Percentiles rank a stretch among this genome's conserved stretches.
These are phyloP conservation scores for Hybos culiciformis DNA, from an alignment of 2,888 invertebrate species.

Conservation along the genomic window DNA sequence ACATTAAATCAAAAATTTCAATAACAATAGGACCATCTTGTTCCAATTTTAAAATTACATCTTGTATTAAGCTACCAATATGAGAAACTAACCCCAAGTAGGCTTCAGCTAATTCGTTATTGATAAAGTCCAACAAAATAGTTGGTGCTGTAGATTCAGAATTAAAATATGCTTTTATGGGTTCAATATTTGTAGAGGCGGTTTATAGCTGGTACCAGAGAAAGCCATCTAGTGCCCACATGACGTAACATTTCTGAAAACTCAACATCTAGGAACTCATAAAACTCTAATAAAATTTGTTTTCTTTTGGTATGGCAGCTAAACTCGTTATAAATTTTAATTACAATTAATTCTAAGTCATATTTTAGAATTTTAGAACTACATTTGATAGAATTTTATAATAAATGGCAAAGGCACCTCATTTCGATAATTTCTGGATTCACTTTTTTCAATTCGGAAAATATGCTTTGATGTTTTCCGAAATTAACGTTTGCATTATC, in stretches of 20 bases:
- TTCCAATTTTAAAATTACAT: neutral
- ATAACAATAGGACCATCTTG: neutral
- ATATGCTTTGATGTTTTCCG: neutral
- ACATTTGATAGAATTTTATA: neutral
- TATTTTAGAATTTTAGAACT: neutral
- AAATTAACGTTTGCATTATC: conserved; percentile 3
- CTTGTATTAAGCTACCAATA: neutral
- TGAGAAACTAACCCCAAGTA: conserved; percentile 1
- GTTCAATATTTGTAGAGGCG: conserved; percentile 3
- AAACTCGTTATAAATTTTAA: conserved; percentile 3
- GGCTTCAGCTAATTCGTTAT: neutral
- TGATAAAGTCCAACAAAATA: neutral
- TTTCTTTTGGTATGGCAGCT: neutral
- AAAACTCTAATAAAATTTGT: conserved; percentile 1
- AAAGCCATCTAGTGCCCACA: conserved; percentile 1
- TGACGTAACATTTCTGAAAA: conserved; percentile 4
- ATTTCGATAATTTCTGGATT: neutral
- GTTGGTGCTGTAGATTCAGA: neutral
- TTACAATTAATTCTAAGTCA: neutral
- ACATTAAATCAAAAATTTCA: neutral
- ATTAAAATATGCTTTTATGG: conserved; percentile 3
- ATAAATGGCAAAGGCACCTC: neutral
- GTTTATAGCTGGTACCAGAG: conserved; percentile 1
- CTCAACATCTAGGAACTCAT: neutral
- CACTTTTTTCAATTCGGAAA: neutral